A percentile compares a stretch with the other conserved stretches of the same genome.
Conservation (phyloP, 1,140 invertebrate species). For the Microplitis demolitor region DNA sequence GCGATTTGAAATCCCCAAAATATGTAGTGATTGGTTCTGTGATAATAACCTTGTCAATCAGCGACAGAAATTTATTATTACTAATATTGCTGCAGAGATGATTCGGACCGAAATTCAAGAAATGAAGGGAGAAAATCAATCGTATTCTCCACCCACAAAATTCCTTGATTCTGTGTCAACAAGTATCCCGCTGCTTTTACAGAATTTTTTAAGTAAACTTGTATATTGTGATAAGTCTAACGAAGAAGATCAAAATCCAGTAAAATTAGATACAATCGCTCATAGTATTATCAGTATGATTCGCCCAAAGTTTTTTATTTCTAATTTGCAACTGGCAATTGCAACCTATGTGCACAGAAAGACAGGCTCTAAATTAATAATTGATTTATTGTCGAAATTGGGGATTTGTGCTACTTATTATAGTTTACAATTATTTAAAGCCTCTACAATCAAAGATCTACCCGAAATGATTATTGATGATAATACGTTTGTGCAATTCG, state of each 20-base stretch:
- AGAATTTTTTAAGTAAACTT: constrained; percentile 5
- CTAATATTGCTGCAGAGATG: constrained; percentile 10
- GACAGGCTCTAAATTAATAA: constrained; percentile 12
- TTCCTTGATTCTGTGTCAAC: background rate
- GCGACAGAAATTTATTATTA: background rate
- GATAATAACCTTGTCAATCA: background rate
- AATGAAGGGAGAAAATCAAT: background rate
- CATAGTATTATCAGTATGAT: constrained; percentile 1
- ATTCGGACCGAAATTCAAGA: background rate
- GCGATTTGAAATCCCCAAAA: background rate
- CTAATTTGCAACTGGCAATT: constrained; percentile 16
- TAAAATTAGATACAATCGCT: background rate
- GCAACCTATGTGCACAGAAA: constrained; percentile 12
- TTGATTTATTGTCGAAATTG: constrained; percentile 9
- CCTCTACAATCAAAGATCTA: constrained; percentile 7
- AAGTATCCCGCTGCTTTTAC: background rate
- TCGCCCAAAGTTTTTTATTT: constrained; percentile 14
- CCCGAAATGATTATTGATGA: constrained; percentile 5
- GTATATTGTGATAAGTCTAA: background rate
- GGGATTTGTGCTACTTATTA: constrained; percentile 4
- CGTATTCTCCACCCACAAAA: background rate
- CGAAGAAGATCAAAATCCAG: background rate
- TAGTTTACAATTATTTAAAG: background rate
- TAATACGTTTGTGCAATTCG: constrained; percentile 28
- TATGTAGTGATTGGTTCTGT: constrained; percentile 10